Evolutionary conservation across 2,113 vertebrate species (phyloP).

Genomic region (Charina bottae): DNA sequence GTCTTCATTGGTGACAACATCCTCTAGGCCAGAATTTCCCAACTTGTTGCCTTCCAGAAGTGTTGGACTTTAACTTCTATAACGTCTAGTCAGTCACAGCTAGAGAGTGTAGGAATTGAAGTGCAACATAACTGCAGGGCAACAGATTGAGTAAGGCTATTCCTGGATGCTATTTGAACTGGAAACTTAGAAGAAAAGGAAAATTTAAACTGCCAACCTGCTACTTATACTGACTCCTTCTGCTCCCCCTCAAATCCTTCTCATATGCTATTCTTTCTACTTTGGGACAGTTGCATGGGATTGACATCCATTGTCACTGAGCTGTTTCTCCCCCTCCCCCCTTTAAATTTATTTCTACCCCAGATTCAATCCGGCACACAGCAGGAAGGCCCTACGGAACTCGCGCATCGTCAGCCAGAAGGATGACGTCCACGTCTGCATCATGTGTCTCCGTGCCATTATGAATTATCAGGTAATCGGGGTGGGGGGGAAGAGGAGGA

Average conservation of each 20-base stretch:
- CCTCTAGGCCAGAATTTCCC: neutral
- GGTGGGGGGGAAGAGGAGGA: too few species aligned
- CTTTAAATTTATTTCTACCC: conserved; percentile 33
- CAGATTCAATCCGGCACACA: conserved; percentile 78
- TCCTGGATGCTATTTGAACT: neutral
- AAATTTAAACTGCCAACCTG: neutral
- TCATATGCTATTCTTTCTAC: neutral
- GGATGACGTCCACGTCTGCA: conserved; percentile 93
- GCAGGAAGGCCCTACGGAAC: conserved; percentile 83
- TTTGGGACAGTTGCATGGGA: neutral
- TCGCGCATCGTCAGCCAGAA: conserved; percentile 83
- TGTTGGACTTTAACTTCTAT: neutral
- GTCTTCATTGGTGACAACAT: neutral
- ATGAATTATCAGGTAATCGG: conserved; percentile 96
- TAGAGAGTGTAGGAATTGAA: neutral
- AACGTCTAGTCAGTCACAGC: neutral
- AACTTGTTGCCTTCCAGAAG: neutral
- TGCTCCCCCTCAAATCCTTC: neutral
- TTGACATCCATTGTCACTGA: neutral
- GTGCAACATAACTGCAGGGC: neutral
- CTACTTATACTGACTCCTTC: neutral
- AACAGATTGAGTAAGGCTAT: neutral
- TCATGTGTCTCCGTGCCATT: conserved; percentile 97
- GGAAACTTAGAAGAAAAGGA: neutral
- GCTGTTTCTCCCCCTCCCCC: neutral